Percentiles rank a stretch among this genome's conserved stretches.
Conservation (phyloP, 2,888 invertebrate species). For the Drosophila recens region DNA sequence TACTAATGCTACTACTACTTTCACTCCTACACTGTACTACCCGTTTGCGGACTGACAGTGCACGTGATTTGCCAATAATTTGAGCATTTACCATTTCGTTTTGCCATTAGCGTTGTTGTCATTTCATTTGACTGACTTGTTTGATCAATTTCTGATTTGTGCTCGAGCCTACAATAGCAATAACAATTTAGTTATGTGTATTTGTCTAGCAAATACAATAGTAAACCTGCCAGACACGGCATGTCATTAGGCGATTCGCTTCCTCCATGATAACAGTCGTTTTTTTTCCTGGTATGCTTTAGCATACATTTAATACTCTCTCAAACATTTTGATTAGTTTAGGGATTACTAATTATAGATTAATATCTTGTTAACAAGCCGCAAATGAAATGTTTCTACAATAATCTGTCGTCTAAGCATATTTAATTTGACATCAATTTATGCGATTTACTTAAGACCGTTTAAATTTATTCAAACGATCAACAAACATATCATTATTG, state of each 20-base stretch:
- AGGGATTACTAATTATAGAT: too few relatives aligned
- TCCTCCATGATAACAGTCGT: background rate
- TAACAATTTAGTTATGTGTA: slow-evolving; percentile 34
- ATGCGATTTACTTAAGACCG: background rate
- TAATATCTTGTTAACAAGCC: background rate
- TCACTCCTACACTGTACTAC: slow-evolving; percentile 6
- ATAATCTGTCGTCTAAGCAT: background rate
- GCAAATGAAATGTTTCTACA: background rate
- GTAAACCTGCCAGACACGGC: slow-evolving; percentile 22
- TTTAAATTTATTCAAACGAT: background rate
- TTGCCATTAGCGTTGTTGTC: slow-evolving; percentile 59
- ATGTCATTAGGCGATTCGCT: slow-evolving; percentile 35
- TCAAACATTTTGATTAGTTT: background rate
- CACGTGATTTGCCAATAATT: slow-evolving; percentile 40
- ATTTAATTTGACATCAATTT: background rate
- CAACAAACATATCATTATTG: background rate
- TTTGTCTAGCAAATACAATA: background rate
- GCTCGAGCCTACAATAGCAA: slow-evolving; percentile 24
- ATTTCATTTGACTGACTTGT: slow-evolving; percentile 76
- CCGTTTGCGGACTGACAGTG: slow-evolving; percentile 8
- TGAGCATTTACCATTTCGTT: slow-evolving; percentile 34
- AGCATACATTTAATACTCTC: background rate
- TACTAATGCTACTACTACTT: background rate
- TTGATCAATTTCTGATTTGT: slow-evolving; percentile 75
- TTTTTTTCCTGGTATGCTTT: background rate